Percentiles rank a stretch among this genome's conserved stretches.
These are phyloP conservation scores for Glaucopsyche alexis DNA, from an alignment of 2,888 invertebrate species.

Conservation along the genomic window DNA sequence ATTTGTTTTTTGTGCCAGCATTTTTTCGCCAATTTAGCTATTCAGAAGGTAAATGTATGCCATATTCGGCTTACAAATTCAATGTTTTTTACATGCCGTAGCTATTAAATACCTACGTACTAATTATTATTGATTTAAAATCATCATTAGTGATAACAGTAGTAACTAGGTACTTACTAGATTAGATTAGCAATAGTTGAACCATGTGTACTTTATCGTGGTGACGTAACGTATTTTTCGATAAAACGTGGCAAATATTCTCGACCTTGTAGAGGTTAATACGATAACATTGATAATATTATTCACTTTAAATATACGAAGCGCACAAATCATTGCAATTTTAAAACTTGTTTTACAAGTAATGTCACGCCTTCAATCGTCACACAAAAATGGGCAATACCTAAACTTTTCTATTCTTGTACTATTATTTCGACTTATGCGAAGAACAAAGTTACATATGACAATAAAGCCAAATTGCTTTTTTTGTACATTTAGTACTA, in stretches of 20 bases:
- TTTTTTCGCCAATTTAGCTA: too few relatives aligned
- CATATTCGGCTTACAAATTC: neutral
- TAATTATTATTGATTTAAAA: neutral
- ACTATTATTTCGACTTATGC: too few relatives aligned
- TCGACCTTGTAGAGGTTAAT: conserved; percentile 22
- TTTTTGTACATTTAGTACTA: too few relatives aligned
- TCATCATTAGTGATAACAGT: neutral
- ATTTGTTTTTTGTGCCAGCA: too few relatives aligned
- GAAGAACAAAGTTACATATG: too few relatives aligned
- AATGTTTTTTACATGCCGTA: neutral
- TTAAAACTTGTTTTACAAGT: conserved; percentile 5
- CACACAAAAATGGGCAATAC: neutral
- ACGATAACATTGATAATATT: conserved; percentile 4
- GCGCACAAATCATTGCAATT: neutral
- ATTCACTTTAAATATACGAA: neutral
- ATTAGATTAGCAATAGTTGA: neutral
- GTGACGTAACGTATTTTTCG: conserved; percentile 22
- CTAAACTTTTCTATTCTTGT: too few relatives aligned
- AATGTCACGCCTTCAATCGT: neutral
- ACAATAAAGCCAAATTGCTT: too few relatives aligned
- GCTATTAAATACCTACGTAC: too few relatives aligned
- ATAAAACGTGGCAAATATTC: conserved; percentile 8
- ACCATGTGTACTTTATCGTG: neutral
- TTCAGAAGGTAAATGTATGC: too few relatives aligned
- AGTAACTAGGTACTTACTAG: conserved; percentile 9